Evolutionary conservation across 2,113 vertebrate genomes (phyloP).

Genomic region (Muscicapa adusta): DNA sequence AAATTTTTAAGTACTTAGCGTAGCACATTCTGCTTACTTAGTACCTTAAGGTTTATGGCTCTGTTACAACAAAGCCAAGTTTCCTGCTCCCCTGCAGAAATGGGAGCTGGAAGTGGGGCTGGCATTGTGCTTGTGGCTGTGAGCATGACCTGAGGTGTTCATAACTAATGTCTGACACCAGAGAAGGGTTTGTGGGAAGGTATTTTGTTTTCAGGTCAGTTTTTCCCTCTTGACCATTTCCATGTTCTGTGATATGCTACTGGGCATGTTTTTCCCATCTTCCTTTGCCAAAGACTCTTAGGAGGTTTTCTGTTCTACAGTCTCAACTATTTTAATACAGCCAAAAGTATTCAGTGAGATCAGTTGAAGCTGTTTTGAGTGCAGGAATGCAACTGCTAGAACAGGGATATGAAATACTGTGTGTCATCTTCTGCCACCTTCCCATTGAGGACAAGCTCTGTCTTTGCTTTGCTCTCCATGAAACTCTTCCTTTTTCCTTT

Average conservation of each 20-base stretch:
- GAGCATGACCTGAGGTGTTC: too few relatives aligned
- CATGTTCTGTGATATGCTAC: fast-evolving
- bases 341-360: not conserved
- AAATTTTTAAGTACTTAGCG: fast-evolving
- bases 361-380: not conserved
- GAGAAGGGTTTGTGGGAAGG: not conserved
- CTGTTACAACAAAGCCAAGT: fast-evolving
- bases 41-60: not conserved
- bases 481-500: not conserved
- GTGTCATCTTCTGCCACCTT: not conserved
- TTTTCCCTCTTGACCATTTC: not conserved
- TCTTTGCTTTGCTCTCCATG: not conserved
- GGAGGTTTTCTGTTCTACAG: not conserved
- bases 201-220: not conserved
- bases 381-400: not conserved
- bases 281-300: not conserved
- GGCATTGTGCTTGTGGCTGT: fast-evolving
- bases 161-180: not conserved
- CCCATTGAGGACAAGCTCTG: not conserved
- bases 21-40: not conserved
- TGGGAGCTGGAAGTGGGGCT: not conserved
- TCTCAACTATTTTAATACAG: not conserved
- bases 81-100: not conserved
- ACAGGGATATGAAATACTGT: not conserved
- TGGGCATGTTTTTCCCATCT: not conserved